Percentiles rank a stretch among this genome's conserved stretches.
These are phyloP conservation scores for Drosophila setosimentum DNA, from an alignment of 2,888 invertebrate species.

Conservation along the genomic window DNA sequence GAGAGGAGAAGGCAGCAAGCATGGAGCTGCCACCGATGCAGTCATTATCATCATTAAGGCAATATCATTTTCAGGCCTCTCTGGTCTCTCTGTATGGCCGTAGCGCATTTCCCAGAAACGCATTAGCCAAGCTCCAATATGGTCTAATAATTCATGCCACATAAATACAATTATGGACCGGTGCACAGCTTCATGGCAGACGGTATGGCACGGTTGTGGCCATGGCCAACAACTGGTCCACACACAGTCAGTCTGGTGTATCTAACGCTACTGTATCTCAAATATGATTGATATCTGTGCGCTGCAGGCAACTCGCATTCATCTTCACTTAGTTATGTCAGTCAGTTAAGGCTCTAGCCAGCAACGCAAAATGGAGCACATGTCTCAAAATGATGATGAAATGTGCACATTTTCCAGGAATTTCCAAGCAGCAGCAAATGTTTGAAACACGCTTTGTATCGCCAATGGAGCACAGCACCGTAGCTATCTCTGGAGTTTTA, in stretches of 20 bases:
- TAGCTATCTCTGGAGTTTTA: constrained; percentile 6
- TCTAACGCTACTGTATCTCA: constrained; percentile 62
- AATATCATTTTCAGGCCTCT: constrained; percentile 82
- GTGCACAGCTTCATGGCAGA: constrained; percentile 66
- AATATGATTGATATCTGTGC: constrained; percentile 83
- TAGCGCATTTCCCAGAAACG: constrained; percentile 79
- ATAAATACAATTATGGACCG: constrained; percentile 82
- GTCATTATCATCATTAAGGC: constrained; percentile 84
- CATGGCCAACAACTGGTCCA: constrained; percentile 64
- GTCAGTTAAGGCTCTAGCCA: constrained; percentile 73
- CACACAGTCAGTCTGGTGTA: constrained; percentile 7
- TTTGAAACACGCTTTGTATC: constrained; percentile 62
- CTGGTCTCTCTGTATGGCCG: constrained; percentile 44
- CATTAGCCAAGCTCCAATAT: constrained; percentile 82
- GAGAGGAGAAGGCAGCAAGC: constrained; percentile 3
- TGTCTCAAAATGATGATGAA: constrained; percentile 83
- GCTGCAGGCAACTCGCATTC: constrained; percentile 74
- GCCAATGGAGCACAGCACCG: constrained; percentile 36
- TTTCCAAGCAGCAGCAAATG: constrained; percentile 60
- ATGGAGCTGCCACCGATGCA: constrained; percentile 67
- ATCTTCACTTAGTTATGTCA: constrained; percentile 82
- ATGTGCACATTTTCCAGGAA: constrained; percentile 82
- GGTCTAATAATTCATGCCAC: constrained; percentile 84
- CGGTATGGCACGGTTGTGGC: constrained; percentile 76
- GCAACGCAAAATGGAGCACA: constrained; percentile 82